Conservation (phyloP, 1,140 invertebrate species). For the Tetramorium parvispinum region DNA sequence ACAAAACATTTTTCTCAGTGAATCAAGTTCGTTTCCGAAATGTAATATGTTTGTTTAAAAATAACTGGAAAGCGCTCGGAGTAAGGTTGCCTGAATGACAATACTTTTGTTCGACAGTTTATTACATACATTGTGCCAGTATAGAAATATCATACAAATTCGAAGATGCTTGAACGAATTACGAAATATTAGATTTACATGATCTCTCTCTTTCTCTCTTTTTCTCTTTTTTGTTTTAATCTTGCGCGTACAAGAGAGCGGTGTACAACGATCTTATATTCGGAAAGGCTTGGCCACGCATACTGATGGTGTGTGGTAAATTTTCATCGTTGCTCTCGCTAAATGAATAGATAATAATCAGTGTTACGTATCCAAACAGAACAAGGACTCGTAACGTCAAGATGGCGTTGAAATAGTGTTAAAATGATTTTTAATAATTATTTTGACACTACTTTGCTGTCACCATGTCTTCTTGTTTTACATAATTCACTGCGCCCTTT, state of each 20-base stretch:
- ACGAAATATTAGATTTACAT: conserved; percentile 74
- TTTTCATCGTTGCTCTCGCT: conserved; percentile 38
- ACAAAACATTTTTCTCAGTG: too few species aligned
- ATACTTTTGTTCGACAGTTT: conserved; percentile 77
- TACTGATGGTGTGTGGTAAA: background rate
- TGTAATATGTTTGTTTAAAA: background rate
- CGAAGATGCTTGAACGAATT: conserved; percentile 76
- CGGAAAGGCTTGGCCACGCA: conserved; percentile 37
- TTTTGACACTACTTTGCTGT: background rate
- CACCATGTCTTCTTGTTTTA: background rate
- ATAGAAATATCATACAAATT: conserved; percentile 85
- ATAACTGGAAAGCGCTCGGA: background rate
- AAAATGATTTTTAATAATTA: background rate
- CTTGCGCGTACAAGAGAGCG: conserved; percentile 71
- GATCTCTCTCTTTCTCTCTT: conserved; percentile 38
- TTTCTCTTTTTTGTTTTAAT: conserved; percentile 30
- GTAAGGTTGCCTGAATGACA: background rate
- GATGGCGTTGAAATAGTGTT: background rate
- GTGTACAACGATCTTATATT: conserved; percentile 66
- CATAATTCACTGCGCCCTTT: conserved; percentile 68
- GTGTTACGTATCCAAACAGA: conserved; percentile 72
- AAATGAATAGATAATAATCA: conserved; percentile 58
- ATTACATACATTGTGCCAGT: conserved; percentile 82
- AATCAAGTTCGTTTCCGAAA: background rate
- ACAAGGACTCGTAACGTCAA: background rate